These are phyloP conservation scores for Antedon mediterranea DNA, from an alignment of 53 echinoderm and acorn worm genomes.

Conservation along the genomic window DNA sequence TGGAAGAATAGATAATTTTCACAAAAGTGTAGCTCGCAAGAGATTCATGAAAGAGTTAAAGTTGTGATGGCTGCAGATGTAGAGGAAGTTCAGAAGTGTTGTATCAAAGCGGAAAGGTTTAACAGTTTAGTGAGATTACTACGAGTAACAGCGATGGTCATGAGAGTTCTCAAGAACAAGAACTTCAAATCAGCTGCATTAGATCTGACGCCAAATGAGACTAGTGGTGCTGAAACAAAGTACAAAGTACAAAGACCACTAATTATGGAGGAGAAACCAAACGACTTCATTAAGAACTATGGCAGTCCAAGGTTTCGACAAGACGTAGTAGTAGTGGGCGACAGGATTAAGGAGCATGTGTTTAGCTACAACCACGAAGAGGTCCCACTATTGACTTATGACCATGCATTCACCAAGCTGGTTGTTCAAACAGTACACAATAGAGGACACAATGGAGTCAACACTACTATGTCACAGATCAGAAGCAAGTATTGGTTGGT, in stretches of 20 bases:
- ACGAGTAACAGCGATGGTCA: not conserved
- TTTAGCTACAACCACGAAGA: constrained; percentile 17
- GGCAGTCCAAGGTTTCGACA: not conserved
- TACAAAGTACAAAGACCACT: not conserved
- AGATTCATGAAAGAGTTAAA: constrained; percentile 20
- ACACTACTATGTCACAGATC: constrained; percentile 23
- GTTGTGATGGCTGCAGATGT: constrained; percentile 19
- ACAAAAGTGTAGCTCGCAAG: constrained; percentile 8
- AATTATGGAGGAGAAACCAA: constrained; percentile 3
- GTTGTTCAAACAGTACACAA: constrained; percentile 5
- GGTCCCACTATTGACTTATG: constrained; percentile 19
- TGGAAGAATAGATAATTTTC: constrained; percentile 12
- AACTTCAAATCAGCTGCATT: not conserved
- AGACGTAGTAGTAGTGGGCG: constrained; percentile 28
- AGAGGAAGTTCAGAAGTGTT: constrained; percentile 1
- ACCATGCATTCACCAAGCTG: constrained; percentile 19
- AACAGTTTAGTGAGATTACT: not conserved
- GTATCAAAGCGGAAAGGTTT: not conserved
- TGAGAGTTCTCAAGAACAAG: not conserved
- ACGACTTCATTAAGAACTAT: not conserved
- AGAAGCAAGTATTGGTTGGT: constrained; percentile 9
- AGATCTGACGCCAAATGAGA: not conserved
- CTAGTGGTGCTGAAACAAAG: not conserved
- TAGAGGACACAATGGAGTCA: constrained; percentile 14
- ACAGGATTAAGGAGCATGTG: constrained; percentile 10